These are phyloP conservation scores for Agelastica alni DNA, from an alignment of 2,888 invertebrate genomes.

Conservation along the genomic window DNA sequence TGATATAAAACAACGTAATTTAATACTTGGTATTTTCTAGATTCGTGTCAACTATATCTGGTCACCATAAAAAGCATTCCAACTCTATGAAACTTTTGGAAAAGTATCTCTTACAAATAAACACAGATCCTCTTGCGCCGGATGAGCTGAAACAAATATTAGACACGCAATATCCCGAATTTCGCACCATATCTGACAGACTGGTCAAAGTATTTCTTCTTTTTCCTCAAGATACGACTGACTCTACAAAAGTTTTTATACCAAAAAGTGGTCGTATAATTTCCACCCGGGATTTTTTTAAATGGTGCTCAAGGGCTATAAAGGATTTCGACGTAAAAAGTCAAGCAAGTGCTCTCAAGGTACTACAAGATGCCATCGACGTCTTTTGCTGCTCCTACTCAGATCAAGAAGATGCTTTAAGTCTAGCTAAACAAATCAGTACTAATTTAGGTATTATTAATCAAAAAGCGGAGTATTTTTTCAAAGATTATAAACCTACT, in stretches of 20 bases:
- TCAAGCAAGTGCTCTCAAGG: conserved; percentile 67
- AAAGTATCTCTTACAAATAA: conserved; percentile 81
- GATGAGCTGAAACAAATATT: conserved; percentile 77
- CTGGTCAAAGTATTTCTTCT: conserved; percentile 84
- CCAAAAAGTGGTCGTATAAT: conserved; percentile 66
- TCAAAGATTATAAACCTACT: conserved; percentile 77
- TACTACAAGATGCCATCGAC: conserved; percentile 88
- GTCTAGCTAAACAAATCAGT: conserved; percentile 75
- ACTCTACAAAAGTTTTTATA: conserved; percentile 39
- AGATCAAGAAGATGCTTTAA: conserved; percentile 66
- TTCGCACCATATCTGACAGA: conserved; percentile 73
- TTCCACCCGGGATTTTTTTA: conserved; percentile 87
- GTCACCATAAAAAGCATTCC: conserved; percentile 66
- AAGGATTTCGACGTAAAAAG: conserved; percentile 75
- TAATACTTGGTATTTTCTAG: conserved; percentile 61
- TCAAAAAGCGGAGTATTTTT: conserved; percentile 81
- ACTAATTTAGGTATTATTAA: conserved; percentile 80
- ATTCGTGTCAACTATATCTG: conserved; percentile 63
- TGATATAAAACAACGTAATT: too few relatives aligned
- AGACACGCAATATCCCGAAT: conserved; percentile 67
- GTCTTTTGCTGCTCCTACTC: conserved; percentile 84
- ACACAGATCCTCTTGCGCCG: conserved; percentile 76
- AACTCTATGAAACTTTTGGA: conserved; percentile 72
- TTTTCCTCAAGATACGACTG: conserved; percentile 65
- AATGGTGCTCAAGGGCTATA: conserved; percentile 83